phyloP scores from a whole-genome alignment of 2,888 invertebrate genomes.

The Vesta saturnalis region DNA sequence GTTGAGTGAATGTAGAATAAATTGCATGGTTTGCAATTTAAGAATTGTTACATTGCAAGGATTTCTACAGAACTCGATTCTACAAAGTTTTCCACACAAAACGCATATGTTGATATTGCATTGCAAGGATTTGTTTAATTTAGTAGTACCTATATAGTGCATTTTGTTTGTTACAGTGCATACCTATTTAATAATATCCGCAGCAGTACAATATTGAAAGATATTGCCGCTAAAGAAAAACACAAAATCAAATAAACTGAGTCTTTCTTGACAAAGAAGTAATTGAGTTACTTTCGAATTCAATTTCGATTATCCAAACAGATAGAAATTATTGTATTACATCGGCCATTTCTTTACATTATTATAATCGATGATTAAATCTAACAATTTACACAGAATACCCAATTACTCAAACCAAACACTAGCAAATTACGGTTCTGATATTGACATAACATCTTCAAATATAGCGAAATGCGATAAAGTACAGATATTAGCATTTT shows the following conservation, averaged over 20 bases:
- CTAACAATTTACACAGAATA: constrained; percentile 27
- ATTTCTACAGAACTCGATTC: too few relatives aligned
- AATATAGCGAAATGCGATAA: constrained; percentile 14
- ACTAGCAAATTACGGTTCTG: constrained; percentile 30
- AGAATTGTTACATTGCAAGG: too few relatives aligned
- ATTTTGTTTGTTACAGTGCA: too few relatives aligned
- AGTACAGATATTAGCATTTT: constrained; percentile 14
- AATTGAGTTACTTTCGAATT: neutral
- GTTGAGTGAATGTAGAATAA: too few relatives aligned
- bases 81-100: too few relatives aligned
- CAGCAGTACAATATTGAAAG: too few relatives aligned
- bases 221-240: neutral
- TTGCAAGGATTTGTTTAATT: too few relatives aligned
- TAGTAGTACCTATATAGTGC: too few relatives aligned
- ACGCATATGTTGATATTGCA: too few relatives aligned
- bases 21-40: too few relatives aligned
- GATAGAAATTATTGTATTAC: neutral
- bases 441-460: constrained; percentile 31
- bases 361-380: constrained; percentile 15
- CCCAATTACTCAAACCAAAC: constrained; percentile 36
- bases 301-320: neutral
- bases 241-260: too few relatives aligned
- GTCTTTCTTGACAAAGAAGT: neutral
- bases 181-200: too few relatives aligned
- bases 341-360: neutral